Percentiles rank a stretch among this genome's conserved stretches.
These are phyloP conservation scores for Psix sp. DNA, from an alignment of 1,140 invertebrate genomes.

Conservation along the genomic window DNA sequence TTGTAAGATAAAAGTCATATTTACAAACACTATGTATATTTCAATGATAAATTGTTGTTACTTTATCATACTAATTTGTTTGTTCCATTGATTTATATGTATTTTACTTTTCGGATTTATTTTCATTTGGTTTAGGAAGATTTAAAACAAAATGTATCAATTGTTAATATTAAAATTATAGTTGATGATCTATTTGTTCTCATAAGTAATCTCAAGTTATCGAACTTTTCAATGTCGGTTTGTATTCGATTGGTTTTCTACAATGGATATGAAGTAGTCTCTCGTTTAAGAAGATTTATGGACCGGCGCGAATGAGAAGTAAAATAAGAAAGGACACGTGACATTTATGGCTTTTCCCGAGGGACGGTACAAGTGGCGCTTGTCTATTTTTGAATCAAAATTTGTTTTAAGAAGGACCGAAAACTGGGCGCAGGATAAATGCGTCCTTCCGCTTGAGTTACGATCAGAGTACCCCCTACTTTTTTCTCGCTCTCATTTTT, in stretches of 20 bases:
- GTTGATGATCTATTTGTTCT: conserved; percentile 19
- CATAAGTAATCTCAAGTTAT: conserved; percentile 1
- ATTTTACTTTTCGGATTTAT: too few species aligned
- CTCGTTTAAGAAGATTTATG: conserved; percentile 72
- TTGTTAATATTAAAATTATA: too few species aligned
- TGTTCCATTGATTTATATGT: too few species aligned
- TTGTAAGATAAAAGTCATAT: too few species aligned
- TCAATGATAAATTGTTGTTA: too few species aligned
- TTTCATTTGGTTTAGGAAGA: not conserved
- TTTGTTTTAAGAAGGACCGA: conserved; percentile 37
- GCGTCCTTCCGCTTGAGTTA: conserved; percentile 75
- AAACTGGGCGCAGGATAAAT: conserved; percentile 67
- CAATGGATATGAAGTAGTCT: conserved; percentile 12
- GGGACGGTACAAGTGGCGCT: conserved; percentile 47
- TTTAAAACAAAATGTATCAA: not conserved
- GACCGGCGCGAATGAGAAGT: conserved; percentile 30
- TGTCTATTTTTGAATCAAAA: conserved; percentile 70
- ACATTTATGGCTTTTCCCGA: conserved; percentile 61
- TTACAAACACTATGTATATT: too few species aligned
- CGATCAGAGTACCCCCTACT: conserved; percentile 42
- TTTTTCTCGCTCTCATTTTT: conserved; percentile 28
- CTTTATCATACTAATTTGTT: too few species aligned
- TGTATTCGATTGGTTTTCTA: conserved; percentile 19
- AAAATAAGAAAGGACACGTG: conserved; percentile 53
- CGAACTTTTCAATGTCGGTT: conserved; percentile 1